Evolutionary conservation across 2,113 vertebrate species (phyloP), one percentile per base, ranked within the genome.

Genomic region (Cyanocitta stelleri): DNA sequence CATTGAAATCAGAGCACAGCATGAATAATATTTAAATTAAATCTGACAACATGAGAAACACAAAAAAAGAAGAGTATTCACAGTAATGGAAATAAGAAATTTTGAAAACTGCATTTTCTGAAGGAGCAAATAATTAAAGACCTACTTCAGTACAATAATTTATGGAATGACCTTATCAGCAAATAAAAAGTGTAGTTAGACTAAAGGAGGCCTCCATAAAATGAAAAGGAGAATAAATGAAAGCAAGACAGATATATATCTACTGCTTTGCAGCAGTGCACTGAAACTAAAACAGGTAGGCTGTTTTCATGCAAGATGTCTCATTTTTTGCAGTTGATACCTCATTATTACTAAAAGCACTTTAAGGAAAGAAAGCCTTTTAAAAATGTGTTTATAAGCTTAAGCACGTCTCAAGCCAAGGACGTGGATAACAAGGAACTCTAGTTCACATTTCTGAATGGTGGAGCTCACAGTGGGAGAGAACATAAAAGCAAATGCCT

Each of bases 21-120:
- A 80, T 87, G 90, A 90, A 90, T 81, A 93, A 88, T 93, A 96
- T 90, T 95, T 88, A 95, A 96, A 96, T 95, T 94, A 80, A 83
- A 84, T 90, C 85, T 94, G 87, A 54, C 91, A 85, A 89, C 59
- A 71, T 43, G 46, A 91, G 37, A 85, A 89, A 92, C 63, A 49
- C 2, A 26, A 59, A 81, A 66, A 44, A 66, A 44, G 72, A 84
- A 59, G 37, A 43, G 16, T 75, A 68, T 87, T 94, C 77, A 66
- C 6, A 62, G 71, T 72, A 90, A 77, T 87, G 54, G 66, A 92
- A 96, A 92, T 68, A 75, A 64, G 43, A 61, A 87, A 93, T 94
- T 90, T 84, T 89, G 69, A 93, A 91, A 96, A 87, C n/a, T 73
- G 48, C 12, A 37, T 89, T 90, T 95, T 95, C 68, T 90, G 83